Conservation (phyloP, 2,113 vertebrate species). For the Etheostoma cragini region DNA sequence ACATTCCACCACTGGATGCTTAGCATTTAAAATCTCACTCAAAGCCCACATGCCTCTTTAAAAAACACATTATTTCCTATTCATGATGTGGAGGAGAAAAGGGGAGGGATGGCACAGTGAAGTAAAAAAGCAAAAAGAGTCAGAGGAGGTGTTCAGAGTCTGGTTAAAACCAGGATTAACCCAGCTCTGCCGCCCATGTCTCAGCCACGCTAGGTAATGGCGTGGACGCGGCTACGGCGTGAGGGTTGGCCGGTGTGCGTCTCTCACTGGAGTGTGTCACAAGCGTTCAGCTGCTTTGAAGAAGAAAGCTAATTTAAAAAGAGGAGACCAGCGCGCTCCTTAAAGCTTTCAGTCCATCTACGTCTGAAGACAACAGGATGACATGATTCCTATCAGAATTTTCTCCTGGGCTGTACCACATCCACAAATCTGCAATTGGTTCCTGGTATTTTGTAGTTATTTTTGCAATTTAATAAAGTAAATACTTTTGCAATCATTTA, state of each 20-base stretch:
- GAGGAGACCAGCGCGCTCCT: constrained; percentile 21
- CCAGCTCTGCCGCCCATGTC: constrained; percentile 15
- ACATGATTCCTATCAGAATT: constrained; percentile 45
- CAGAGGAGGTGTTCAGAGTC: constrained; percentile 15
- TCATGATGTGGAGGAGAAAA: neutral
- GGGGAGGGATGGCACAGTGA: neutral
- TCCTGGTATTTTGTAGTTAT: constrained; percentile 28
- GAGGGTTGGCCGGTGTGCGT: constrained; percentile 29
- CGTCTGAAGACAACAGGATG: constrained; percentile 50
- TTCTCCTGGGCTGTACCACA: neutral
- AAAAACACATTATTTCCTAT: neutral
- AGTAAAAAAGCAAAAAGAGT: neutral
- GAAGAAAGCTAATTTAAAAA: constrained; percentile 61
- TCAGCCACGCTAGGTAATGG: constrained; percentile 38
- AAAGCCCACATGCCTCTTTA: neutral
- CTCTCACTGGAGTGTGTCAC: constrained; percentile 49
- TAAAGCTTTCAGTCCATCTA: constrained; percentile 46
- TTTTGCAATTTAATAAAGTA: constrained; percentile 37
- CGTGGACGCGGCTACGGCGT: constrained; percentile 46
- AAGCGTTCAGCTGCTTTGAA: constrained; percentile 57
- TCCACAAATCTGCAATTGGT: constrained; percentile 16
- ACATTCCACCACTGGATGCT: neutral
- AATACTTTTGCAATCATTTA: constrained; percentile 23
- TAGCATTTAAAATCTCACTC: neutral
- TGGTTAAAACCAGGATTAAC: constrained; percentile 35